Percentiles rank a stretch among this genome's conserved stretches.
Conservation (phyloP, 2,888 invertebrate genomes). For the Drosophila villosipedis region DNA sequence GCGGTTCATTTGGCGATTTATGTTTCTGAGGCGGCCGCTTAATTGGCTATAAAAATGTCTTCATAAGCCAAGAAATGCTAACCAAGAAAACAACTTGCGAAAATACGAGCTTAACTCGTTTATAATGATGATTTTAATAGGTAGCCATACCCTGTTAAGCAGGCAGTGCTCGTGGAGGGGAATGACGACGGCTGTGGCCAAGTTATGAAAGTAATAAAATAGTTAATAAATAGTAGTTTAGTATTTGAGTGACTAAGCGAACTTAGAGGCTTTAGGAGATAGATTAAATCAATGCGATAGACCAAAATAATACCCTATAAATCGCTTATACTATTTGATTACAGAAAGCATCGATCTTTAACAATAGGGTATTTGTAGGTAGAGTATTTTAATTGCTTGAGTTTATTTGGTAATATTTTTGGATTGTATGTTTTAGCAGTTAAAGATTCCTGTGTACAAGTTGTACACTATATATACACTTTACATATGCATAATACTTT, state of each 20-base stretch:
- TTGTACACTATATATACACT: neutral
- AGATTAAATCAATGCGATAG: neutral
- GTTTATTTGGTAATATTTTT: neutral
- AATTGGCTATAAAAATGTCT: conserved; percentile 82
- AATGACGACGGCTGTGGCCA: neutral
- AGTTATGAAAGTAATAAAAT: neutral
- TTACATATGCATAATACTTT: neutral
- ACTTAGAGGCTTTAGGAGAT: neutral
- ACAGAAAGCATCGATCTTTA: neutral
- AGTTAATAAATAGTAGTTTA: neutral
- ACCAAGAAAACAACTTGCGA: conserved; percentile 38
- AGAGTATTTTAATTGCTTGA: neutral
- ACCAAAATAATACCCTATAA: neutral
- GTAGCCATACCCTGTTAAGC: conserved; percentile 22
- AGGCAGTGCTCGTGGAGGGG: neutral
- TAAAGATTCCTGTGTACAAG: conserved; percentile 25
- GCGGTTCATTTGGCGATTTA: conserved; percentile 59
- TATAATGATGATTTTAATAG: conserved; percentile 33
- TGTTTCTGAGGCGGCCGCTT: conserved; percentile 67
- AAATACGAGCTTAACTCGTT: conserved; percentile 43
- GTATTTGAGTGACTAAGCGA: neutral
- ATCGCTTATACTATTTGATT: neutral
- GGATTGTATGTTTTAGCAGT: neutral
- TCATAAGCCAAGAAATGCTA: conserved; percentile 55
- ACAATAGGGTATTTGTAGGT: neutral